phyloP scores from a whole-genome alignment of 2,888 invertebrate genomes.

The Periphyllus acericola region DNA sequence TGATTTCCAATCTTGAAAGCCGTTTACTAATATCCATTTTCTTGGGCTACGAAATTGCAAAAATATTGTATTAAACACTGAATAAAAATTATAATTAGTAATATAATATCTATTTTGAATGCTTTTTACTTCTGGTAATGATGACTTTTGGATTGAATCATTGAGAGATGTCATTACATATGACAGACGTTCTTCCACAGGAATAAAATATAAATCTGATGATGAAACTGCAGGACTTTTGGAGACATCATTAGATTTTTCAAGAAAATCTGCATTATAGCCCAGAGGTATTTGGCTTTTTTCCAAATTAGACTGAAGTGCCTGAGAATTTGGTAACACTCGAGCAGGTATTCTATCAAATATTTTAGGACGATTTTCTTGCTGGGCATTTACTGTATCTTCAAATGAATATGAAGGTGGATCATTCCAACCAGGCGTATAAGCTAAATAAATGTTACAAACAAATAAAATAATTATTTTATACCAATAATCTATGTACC shows the following conservation, averaged over 20 bases:
- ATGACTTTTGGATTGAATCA: constrained; percentile 34
- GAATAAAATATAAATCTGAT: not conserved
- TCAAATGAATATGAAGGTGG: constrained; percentile 57
- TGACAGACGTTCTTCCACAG: constrained; percentile 39
- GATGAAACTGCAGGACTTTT: not conserved
- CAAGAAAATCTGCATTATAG: not conserved
- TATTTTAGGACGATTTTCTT: constrained; percentile 55
- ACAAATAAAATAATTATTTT: not conserved
- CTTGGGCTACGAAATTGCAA: constrained; percentile 16
- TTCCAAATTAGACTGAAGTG: not conserved
- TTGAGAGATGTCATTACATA: constrained; percentile 46
- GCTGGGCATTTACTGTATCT: constrained; percentile 53
- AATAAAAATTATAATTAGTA: not conserved
- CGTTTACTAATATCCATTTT: constrained; percentile 44
- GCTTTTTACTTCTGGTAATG: constrained; percentile 23
- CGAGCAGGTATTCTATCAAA: constrained; percentile 54
- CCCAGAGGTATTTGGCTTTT: constrained; percentile 10
- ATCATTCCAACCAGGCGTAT: constrained; percentile 57
- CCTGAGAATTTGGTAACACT: constrained; percentile 14
- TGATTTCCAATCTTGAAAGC: constrained; percentile 29
- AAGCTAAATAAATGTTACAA: constrained; percentile 21
- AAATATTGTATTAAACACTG: not conserved
- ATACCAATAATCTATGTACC: not conserved
- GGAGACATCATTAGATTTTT: not conserved
- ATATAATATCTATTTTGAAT: not conserved